Evolutionary conservation across 2,888 invertebrate genomes (phyloP), one percentile per base, ranked within the genome.

Genomic region (Molorchus minor): DNA sequence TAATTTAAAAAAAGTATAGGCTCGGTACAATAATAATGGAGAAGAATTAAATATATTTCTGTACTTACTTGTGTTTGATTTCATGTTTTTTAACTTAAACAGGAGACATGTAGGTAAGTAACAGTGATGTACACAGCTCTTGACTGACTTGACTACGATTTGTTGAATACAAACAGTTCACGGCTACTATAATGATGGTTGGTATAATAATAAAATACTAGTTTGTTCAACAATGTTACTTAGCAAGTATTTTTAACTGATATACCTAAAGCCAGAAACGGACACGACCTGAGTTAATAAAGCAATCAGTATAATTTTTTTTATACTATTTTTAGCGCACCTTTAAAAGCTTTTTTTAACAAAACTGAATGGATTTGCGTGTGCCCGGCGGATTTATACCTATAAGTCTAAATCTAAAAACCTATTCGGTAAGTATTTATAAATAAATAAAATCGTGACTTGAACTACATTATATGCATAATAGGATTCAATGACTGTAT

Each of bases 361-460:
- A n/a, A 46, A 49, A 15, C 49, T 25, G 12, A 49, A 15, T 36
- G 30, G 19, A n/a, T 49, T 33, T 17, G 13, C 29, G 17, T 35
- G 13, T 38, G 25, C 38, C n/a, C 13, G 16, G 36, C 15, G 3
- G 8, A n/a, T 20, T 47, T 47, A 47, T 40, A 30, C n/a, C n/a
- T n/a, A n/a, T n/a, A n/a, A n/a, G n/a, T n/a, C n/a, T 17, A 30
- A 30, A 17, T 10, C 16, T 33, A 4, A 12, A 45, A 45, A 17
- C 35, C 20, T 13, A 35, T 47, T 47, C 12, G 47, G 12, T 47
- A 35, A 20, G 3, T 35, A 45, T 45, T 45, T 30, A 45, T 29
- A 46, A 46, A 47, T 36, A 47, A n/a, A n/a, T n/a, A n/a, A n/a
- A n/a, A 47, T 47, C 47, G 15, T 47, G 47, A 47, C 46, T 46